Conservation (phyloP, 2,888 invertebrate genomes). For the Pharmacophagus antenor region DNA sequence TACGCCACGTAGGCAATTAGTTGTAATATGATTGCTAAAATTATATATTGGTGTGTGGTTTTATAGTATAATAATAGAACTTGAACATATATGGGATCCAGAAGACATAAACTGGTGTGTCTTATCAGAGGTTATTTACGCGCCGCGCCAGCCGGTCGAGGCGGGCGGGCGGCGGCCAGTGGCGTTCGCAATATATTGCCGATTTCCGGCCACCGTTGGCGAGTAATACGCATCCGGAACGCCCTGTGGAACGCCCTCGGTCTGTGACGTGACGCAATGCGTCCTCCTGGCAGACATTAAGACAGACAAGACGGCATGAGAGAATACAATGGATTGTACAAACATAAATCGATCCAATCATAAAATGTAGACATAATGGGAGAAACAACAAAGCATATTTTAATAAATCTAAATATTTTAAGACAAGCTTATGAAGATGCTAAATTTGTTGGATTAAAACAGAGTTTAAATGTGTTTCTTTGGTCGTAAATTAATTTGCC, state of each 20-base stretch:
- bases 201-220: slow-evolving; percentile 73
- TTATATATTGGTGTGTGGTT: neutral
- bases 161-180: slow-evolving; percentile 41
- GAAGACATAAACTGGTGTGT: slow-evolving; percentile 37
- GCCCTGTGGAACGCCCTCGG: slow-evolving; percentile 54
- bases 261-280: slow-evolving; percentile 32
- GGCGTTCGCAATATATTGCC: slow-evolving; percentile 67
- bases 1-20: too few species aligned
- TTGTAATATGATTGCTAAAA: too few species aligned
- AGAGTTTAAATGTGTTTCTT: neutral
- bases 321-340: neutral
- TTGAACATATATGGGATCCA: slow-evolving; percentile 13
- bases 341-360: neutral
- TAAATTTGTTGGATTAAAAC: neutral
- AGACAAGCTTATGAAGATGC: too few species aligned
- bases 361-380: too few species aligned
- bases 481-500: neutral
- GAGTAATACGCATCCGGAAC: slow-evolving; percentile 76
- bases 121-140: slow-evolving; percentile 61
- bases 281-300: slow-evolving; percentile 16
- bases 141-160: slow-evolving; percentile 45
- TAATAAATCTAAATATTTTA: too few species aligned
- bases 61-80: neutral
- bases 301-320: slow-evolving; percentile 2
- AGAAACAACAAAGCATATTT: too few species aligned